Conservation (phyloP, 2,113 vertebrate genomes). For the Cryptotis parvus region DNA sequence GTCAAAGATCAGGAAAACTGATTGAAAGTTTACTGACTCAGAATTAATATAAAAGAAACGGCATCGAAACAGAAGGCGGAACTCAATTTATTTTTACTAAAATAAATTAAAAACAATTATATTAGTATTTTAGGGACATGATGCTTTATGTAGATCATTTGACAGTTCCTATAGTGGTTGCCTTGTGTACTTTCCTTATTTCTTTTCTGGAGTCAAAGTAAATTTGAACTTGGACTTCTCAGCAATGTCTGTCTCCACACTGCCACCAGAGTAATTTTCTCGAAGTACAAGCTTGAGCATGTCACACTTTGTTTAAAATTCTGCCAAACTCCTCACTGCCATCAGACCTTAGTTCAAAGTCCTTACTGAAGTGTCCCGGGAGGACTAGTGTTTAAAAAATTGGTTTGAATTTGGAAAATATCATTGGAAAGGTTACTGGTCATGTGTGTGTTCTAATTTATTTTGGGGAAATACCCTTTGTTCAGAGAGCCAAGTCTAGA, state of each 20-base stretch:
- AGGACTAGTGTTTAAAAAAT: neutral
- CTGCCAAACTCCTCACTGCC: neutral
- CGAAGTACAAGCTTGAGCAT: neutral
- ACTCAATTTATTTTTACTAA: too few relatives aligned
- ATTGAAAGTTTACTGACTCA: too few relatives aligned
- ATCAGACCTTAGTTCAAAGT: neutral
- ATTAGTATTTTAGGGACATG: neutral
- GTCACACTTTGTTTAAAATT: neutral
- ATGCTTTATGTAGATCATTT: neutral
- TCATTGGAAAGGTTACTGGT: neutral
- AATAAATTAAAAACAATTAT: neutral
- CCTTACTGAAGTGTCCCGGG: neutral
- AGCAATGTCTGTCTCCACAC: neutral
- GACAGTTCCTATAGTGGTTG: neutral
- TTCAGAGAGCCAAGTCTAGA: neutral
- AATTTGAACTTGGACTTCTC: neutral
- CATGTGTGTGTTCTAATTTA: neutral
- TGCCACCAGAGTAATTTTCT: neutral
- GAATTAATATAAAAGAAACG: too few relatives aligned
- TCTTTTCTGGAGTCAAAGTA: neutral
- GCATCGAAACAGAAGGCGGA: too few relatives aligned
- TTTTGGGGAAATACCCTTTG: neutral
- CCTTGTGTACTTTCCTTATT: neutral
- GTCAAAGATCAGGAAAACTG: too few relatives aligned
- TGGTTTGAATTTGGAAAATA: neutral